Base-by-base conservation (phyloP, 2,888 invertebrate species). In the Apomyelois bistriatella region DNA sequence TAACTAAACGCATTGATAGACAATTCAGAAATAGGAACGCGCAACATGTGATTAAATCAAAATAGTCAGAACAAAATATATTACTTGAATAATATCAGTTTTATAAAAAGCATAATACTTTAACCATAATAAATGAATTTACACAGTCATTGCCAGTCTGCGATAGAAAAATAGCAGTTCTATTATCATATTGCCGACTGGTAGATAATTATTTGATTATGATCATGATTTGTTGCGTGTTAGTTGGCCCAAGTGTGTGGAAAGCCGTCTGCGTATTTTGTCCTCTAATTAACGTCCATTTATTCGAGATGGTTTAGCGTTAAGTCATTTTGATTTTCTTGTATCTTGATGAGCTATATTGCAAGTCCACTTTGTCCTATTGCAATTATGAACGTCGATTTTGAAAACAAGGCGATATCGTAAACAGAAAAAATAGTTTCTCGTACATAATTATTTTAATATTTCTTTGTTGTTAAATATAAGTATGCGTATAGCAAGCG, bases 271-370 rank as follows among this genome's bases (percentile, higher is more conserved):
- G 74, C 79, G 71, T 87, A 81, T 77, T 76, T 81, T 86, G 89
- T 88, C 89, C 89, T 88, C 65, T 81, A 74, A 79, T 62, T 86
- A 83, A 88, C 89, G 89, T 90, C 89, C 89, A 89, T 88, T 86
- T 87, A 85, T 86, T 83, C 80, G 76, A 81, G 79, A 83, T 85
- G 85, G 78, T 82, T 86, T 85, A 88, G 88, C 79, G 62, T 85
- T 88, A 88, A 83, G 88, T 84, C 70, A 79, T 76, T 76, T 77
- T 82, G 71, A 73, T 78, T 83, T 80, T 32, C n/a, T 41, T 13
- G 70, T 69, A 72, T 74, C 68, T 70, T 74, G 65, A 64, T 66
- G 61, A 58, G 62, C 70, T 64, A 62, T 70, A 73, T 64, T 76
- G 73, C 72, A 66, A 71, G 74, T 74, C 74, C 74, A 76, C 48